Base-by-base conservation (phyloP, 1,140 invertebrate species). In the Euschistus heros region DNA sequence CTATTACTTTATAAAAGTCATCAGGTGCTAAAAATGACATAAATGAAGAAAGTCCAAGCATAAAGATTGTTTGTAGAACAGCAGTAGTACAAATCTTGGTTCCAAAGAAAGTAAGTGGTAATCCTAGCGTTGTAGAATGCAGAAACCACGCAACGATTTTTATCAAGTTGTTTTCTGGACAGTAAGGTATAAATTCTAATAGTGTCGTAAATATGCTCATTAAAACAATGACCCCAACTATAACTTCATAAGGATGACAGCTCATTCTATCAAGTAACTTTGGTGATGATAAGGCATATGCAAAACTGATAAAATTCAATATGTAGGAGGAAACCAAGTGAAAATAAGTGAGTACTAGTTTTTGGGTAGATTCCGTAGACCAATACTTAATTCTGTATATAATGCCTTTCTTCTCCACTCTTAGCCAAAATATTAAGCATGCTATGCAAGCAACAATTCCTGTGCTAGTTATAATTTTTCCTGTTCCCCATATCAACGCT, bases 331-430 rank as follows among this genome's bases (percentile, higher is more conserved):
- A 37, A 6, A 61, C 17, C 2, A 61, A 30, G 33, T 61, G 37
- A 20, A 61, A 61, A 61, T 61, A 61, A 18, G 59, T 61, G 7
- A 61, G 59, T 1, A 44, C 17, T 15, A 61, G 10, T 18, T 44
- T 33, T 4, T 61, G 59, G 2, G 26, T 24, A 22, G 17, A 4
- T 24, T 37, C n/a, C 5, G 27, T 18, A 8, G 27, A 37, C 59
- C 59, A 61, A 61, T 20, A 1, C 22, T 33, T 42, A 4, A 61
- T 3, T 42, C 8, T 20, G 59, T 33, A 61, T 37, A 61, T 2
- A n/a, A 20, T 18, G 13, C 59, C 42, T 42, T 44, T 33, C 22
- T 26, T 61, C 17, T 61, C 59, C 30, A 42, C 30, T 44, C 30
- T 42, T 2, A 61, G n/a, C 59, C 59, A 61, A 37, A 37, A 37